Evolutionary conservation across 2,113 vertebrate species (phyloP).

Genomic region (Recurvirostra avosetta): DNA sequence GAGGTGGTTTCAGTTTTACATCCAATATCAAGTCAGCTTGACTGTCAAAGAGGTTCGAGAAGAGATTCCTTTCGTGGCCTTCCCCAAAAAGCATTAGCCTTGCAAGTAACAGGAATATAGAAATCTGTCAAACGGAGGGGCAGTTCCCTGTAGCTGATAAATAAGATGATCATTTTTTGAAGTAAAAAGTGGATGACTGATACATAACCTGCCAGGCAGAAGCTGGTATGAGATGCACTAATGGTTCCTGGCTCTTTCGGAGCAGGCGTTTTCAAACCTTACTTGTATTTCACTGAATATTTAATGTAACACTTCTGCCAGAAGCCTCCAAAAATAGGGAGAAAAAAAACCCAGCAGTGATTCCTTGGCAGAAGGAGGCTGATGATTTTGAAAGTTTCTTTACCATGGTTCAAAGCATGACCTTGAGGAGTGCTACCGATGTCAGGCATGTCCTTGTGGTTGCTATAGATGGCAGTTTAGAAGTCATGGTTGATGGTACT

Average conservation of each 20-base stretch:
- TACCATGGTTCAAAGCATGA: neutral
- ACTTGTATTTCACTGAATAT: slow-evolving; percentile 60
- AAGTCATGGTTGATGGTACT: neutral
- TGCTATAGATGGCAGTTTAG: no score
- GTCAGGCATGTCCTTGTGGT: neutral
- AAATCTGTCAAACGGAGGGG: neutral
- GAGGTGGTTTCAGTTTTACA: neutral
- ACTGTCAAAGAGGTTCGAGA: neutral
- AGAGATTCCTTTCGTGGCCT: neutral
- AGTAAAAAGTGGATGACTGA: neutral
- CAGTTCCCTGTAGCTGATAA: neutral
- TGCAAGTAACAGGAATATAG: neutral
- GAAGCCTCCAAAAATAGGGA: slow-evolving; percentile 27
- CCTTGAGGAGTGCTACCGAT: neutral
- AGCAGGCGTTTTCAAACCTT: slow-evolving; percentile 33
- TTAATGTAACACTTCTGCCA: slow-evolving; percentile 54
- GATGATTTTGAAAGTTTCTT: neutral
- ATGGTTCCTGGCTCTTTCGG: neutral
- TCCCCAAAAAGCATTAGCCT: neutral
- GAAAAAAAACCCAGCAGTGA: neutral
- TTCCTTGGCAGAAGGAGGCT: neutral
- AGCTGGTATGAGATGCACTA: neutral
- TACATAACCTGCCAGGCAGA: neutral
- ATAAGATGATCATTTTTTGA: neutral
- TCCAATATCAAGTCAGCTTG: neutral